These are phyloP conservation scores for Potamarius usumacintae DNA, from an alignment of 2,113 vertebrate genomes.

Conservation along the genomic window DNA sequence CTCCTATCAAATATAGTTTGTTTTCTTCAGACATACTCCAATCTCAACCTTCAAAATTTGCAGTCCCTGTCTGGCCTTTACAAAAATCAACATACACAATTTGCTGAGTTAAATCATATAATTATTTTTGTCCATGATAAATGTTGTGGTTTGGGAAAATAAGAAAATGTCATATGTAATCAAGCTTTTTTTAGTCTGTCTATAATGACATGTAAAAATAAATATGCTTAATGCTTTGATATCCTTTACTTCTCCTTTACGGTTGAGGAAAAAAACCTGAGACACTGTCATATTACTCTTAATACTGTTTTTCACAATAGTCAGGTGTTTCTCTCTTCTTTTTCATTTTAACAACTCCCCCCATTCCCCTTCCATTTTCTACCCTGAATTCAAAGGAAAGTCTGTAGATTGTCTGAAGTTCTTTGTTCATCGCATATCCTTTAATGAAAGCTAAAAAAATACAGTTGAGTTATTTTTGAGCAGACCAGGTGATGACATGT, in stretches of 20 bases:
- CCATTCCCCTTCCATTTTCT: slow-evolving; percentile 17
- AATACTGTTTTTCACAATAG: slow-evolving; percentile 4
- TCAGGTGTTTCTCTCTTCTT: background rate
- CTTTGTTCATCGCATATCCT: slow-evolving; percentile 43
- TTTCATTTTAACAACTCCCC: slow-evolving; percentile 1
- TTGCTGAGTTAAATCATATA: too few species aligned
- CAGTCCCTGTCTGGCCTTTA: background rate
- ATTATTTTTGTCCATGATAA: background rate
- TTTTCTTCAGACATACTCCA: slow-evolving; percentile 2
- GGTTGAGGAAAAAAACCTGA: slow-evolving; percentile 17
- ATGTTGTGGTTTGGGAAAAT: background rate
- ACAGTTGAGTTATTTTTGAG: slow-evolving; percentile 42
- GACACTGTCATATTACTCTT: slow-evolving; percentile 5
- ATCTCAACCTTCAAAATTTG: background rate
- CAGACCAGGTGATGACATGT: slow-evolving; percentile 31
- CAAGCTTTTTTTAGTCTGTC: background rate
- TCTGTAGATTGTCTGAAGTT: slow-evolving; percentile 41
- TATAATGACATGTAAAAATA: background rate
- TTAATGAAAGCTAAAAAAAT: slow-evolving; percentile 48
- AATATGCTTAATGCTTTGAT: background rate
- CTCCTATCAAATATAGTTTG: background rate
- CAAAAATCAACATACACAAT: background rate
- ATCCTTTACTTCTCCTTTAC: slow-evolving; percentile 5
- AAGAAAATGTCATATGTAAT: background rate
- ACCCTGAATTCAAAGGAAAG: slow-evolving; percentile 23